Base-by-base conservation (phyloP, 2,797 vertebrate genomes). In the Myoxocephalus aenaeus region DNA sequence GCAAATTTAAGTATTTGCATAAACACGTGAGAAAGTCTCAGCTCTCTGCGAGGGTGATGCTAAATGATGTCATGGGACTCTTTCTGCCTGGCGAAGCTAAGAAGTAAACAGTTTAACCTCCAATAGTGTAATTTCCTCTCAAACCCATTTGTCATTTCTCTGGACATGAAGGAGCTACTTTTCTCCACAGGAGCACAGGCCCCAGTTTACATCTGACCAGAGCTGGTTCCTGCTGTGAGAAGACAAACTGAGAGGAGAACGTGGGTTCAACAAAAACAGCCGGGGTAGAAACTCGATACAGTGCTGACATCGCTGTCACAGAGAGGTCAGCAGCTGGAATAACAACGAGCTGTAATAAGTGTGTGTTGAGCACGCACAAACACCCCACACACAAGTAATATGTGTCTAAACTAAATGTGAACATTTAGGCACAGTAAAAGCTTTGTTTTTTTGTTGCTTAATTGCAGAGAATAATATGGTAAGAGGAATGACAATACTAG, bases 281-380 rank as follows among this genome's bases (percentile, higher is more conserved):
- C 13, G 2, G 38, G 42, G 46, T 54, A 57, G 85, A 84, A 87
- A 87, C 59, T 72, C 22, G 68, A 83, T 67, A 89, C 51, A 2
- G 40, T 29, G 79, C 81, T 82, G 86, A 88, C 75, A 79, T 75
- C 62, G 46, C 82, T 67, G 81, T 87, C 67, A 77, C 56, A 42
- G 69, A 71, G 74, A 85, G 84, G 86, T 86, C 84, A 89, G 74
- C 90, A 89, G 91, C 86, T 90, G 79, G 67, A 76, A 90, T 58
- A 89, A 91, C 82, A 89, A 77, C 66, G 68, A 44, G 84, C 73
- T 74, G 71, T 20, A 81, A 62, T 20, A 64, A 75, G 54, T 5
- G 18, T 46, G 68, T 67, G 58, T 3, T 62, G 65, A 79, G 62
- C 65, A 40, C 29, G 12, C 65, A 71, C 27, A 66, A 53, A 77